Evolutionary conservation across 2,888 invertebrate species (phyloP).

Genomic region (Diaphora mendica): DNA sequence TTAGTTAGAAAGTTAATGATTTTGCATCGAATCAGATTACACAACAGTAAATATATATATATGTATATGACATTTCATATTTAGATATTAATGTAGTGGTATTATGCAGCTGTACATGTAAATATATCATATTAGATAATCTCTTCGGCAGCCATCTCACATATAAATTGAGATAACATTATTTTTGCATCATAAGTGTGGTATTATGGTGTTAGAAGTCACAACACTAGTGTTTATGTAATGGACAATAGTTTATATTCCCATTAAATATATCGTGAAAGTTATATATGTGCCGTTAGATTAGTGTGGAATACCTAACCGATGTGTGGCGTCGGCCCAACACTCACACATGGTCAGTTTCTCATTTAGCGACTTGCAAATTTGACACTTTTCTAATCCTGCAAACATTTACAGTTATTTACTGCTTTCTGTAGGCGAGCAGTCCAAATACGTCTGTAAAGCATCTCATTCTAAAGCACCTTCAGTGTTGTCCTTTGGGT

Average conservation of each 20-base stretch:
- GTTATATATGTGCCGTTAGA: not conserved
- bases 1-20: not conserved
- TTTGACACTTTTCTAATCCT: slow-evolving; percentile 35
- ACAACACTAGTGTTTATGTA: slow-evolving; percentile 11
- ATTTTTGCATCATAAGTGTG: slow-evolving; percentile 8
- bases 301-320: not conserved
- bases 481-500: not conserved
- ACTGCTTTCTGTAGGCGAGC: not conserved
- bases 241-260: not conserved
- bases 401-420: slow-evolving; percentile 7
- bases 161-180: slow-evolving; percentile 9
- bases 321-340: not conserved
- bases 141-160: not conserved
- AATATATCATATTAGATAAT: slow-evolving; percentile 3
- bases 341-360: slow-evolving; percentile 14
- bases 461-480: not conserved
- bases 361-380: slow-evolving; percentile 20
- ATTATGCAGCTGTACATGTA: not conserved
- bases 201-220: slow-evolving; percentile 9
- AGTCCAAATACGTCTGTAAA: not conserved
- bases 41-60: not conserved
- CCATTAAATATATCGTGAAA: slow-evolving; percentile 1
- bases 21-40: not conserved
- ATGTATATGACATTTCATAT: not conserved
- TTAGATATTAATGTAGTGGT: slow-evolving; percentile 7